These are phyloP conservation scores for Calonectris borealis DNA, from an alignment of 2,113 vertebrate genomes.

Conservation along the genomic window DNA sequence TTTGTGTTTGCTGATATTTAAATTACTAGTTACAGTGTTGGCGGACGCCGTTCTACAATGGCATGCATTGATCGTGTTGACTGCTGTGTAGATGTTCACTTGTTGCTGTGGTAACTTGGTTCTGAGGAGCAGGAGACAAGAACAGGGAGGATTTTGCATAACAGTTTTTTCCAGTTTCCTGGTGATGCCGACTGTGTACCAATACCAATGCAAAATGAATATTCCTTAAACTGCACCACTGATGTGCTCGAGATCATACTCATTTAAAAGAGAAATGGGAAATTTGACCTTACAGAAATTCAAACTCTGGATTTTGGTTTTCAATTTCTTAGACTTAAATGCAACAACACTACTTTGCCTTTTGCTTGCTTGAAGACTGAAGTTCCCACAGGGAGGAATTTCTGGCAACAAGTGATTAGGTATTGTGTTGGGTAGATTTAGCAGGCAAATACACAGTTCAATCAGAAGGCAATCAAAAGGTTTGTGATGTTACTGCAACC, in stretches of 20 bases:
- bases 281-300: not conserved
- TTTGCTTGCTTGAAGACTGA: not conserved
- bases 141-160: not conserved
- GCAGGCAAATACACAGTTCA: not conserved
- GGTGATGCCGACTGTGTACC: not conserved
- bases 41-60: accelerated
- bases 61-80: not conserved
- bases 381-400: not conserved
- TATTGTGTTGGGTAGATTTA: not conserved
- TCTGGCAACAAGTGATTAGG: not conserved
- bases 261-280: not conserved
- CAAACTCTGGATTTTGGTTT: not conserved
- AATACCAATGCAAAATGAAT: not conserved
- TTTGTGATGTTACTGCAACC: not conserved
- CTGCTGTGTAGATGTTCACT: not conserved
- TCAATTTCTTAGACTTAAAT: not conserved
- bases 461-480: not conserved
- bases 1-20: not conserved
- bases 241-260: not conserved
- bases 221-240: not conserved
- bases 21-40: not conserved
- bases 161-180: not conserved
- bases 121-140: not conserved
- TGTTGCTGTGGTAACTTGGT: not conserved
- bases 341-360: not conserved